These are phyloP conservation scores for Oithona nana DNA, from an alignment of 2,888 invertebrate genomes.

Conservation along the genomic window DNA sequence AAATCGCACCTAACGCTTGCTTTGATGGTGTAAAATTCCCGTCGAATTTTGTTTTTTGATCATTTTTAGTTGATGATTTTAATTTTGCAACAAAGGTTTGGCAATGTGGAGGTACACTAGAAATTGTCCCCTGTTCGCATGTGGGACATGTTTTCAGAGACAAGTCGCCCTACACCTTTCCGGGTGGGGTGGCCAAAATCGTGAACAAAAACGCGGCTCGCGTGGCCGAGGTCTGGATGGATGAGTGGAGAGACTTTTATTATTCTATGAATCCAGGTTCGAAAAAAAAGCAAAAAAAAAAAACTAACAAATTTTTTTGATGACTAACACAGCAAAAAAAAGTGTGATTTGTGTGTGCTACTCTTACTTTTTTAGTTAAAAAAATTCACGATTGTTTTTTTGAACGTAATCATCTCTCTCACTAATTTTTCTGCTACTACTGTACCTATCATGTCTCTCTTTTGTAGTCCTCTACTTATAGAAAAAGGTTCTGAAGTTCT, in stretches of 20 bases:
- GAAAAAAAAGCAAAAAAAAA: neutral
- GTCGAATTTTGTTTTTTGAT: neutral
- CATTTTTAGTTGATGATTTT: neutral
- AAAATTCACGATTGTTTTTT: no score
- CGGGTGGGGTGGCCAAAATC: slow-evolving; percentile 89
- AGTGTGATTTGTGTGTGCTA: no score
- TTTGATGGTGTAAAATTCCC: neutral
- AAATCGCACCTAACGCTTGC: neutral
- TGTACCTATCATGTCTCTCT: no score
- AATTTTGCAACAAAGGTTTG: slow-evolving; percentile 44
- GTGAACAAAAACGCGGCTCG: slow-evolving; percentile 95
- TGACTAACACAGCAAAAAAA: no score
- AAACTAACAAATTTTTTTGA: no score
- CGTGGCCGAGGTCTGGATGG: slow-evolving; percentile 99
- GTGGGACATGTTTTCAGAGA: slow-evolving; percentile 95
- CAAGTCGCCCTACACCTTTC: slow-evolving; percentile 96
- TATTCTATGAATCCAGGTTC: slow-evolving; percentile 95
- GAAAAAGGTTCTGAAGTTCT: no score
- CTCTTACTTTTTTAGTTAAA: no score
- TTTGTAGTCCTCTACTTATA: no score
- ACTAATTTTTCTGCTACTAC: no score
- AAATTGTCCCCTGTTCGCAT: slow-evolving; percentile 86
- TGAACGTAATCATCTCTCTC: no score
- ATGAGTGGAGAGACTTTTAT: slow-evolving; percentile 98
- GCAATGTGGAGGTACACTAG: slow-evolving; percentile 89